Evolutionary conservation across 2,888 invertebrate genomes (phyloP).

Genomic region (Nephrotoma flavescens): DNA sequence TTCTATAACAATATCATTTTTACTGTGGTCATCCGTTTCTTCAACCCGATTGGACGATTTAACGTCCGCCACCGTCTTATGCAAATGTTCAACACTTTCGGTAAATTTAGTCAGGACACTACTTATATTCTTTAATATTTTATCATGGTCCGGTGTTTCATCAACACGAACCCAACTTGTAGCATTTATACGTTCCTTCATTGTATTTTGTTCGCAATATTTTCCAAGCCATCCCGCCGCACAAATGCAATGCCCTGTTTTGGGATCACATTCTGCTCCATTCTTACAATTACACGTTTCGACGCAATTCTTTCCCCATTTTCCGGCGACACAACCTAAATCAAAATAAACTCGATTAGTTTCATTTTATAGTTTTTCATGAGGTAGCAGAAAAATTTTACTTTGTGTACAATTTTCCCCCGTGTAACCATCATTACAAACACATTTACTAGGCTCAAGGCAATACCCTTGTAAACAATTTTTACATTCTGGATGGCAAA

Average conservation of each 20-base stretch:
- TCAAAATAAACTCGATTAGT: constrained; percentile 7
- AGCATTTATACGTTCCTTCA: background rate
- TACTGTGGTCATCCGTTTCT: background rate
- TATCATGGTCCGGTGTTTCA: background rate
- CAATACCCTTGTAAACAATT: constrained; percentile 36
- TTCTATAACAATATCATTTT: background rate
- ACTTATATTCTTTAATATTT: background rate
- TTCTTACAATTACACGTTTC: constrained; percentile 47
- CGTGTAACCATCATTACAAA: constrained; percentile 38
- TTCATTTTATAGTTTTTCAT: background rate
- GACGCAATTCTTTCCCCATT: constrained; percentile 63
- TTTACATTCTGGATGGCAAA: constrained; percentile 29
- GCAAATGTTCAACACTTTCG: background rate
- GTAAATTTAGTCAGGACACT: background rate
- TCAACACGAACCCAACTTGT: background rate
- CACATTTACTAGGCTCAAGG: constrained; percentile 43
- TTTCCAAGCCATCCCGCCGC: constrained; percentile 52
- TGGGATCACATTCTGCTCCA: constrained; percentile 46
- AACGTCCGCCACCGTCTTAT: background rate
- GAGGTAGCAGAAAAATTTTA: constrained; percentile 14
- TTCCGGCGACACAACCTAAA: constrained; percentile 49
- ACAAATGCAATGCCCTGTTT: constrained; percentile 49
- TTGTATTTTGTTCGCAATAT: background rate
- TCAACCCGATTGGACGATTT: background rate
- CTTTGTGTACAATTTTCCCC: constrained; percentile 28